A percentile compares a stretch with the other conserved stretches of the same genome.
These are phyloP conservation scores for Orius laevigatus DNA, from an alignment of 1,140 invertebrate species.

Conservation along the genomic window DNA sequence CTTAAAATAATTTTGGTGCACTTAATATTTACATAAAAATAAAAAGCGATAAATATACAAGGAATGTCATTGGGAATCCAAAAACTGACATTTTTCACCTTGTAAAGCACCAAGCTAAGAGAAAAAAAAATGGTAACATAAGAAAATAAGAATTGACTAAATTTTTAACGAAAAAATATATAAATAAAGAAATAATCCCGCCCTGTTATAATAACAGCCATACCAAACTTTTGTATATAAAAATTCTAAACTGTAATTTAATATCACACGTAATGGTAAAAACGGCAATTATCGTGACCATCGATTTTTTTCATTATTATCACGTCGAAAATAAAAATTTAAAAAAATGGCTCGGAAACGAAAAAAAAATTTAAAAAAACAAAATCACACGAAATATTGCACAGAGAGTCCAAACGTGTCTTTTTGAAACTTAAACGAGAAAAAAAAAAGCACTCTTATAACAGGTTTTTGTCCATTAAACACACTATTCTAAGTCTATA, in stretches of 20 bases:
- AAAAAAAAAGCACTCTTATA: background rate
- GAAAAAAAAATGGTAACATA: conserved; percentile 9
- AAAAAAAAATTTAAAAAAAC: conserved; percentile 2
- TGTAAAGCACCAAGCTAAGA: conserved; percentile 3
- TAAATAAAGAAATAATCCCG: background rate
- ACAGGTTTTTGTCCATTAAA: conserved; percentile 6
- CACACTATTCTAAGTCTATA: conserved; percentile 14
- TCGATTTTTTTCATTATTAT: background rate
- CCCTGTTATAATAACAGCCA: conserved; percentile 4
- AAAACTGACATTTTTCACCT: background rate
- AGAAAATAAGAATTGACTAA: background rate
- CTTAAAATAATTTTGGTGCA: background rate
- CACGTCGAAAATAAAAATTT: background rate
- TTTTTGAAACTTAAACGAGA: conserved; percentile 1
- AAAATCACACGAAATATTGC: background rate
- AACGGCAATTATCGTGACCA: background rate
- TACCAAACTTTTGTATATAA: conserved; percentile 5
- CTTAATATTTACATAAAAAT: background rate
- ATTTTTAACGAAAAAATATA: conserved; percentile 9
- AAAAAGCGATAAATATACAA: background rate
- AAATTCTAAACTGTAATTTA: background rate
- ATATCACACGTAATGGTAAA: conserved; percentile 6
- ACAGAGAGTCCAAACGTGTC: background rate
- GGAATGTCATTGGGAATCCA: background rate
- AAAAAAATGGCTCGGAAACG: background rate